Conservation (phyloP, 2,113 vertebrate species). For the Mastomys natalensis region DNA sequence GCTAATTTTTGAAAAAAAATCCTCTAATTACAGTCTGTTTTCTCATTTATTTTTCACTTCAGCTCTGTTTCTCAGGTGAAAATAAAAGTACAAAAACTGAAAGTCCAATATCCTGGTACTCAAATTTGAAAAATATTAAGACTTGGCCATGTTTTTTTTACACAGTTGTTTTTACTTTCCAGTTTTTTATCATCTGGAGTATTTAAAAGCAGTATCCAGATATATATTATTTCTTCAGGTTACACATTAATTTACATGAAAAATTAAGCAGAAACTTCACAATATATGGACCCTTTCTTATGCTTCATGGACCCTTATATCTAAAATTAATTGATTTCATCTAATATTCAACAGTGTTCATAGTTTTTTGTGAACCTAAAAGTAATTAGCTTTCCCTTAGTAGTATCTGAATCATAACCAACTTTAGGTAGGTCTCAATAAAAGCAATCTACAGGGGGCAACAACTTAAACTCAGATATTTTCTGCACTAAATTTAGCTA, state of each 20-base stretch:
- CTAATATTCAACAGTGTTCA: neutral
- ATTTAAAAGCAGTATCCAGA: neutral
- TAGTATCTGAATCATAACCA: neutral
- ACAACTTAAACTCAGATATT: neutral
- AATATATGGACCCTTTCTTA: neutral
- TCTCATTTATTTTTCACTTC: neutral
- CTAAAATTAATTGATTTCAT: constrained; percentile 18
- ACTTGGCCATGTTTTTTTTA: neutral
- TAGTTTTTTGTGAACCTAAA: constrained; percentile 8
- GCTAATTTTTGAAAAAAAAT: neutral
- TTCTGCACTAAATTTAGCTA: neutral
- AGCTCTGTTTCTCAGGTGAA: neutral
- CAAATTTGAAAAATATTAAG: neutral
- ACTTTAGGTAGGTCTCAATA: constrained; percentile 1
- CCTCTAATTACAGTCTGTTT: neutral
- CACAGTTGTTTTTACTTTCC: neutral
- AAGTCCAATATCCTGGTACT: accelerated
- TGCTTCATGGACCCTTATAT: neutral
- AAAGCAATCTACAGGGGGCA: neutral
- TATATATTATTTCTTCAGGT: neutral
- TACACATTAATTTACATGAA: neutral
- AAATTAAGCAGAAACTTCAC: constrained; percentile 4
- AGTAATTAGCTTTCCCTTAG: neutral
- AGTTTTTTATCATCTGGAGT: neutral
- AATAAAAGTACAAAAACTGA: neutral